Base-by-base conservation (phyloP, 37 sponge, comb jelly and placozoan genomes). In the Cladorhizidae sp. region DNA sequence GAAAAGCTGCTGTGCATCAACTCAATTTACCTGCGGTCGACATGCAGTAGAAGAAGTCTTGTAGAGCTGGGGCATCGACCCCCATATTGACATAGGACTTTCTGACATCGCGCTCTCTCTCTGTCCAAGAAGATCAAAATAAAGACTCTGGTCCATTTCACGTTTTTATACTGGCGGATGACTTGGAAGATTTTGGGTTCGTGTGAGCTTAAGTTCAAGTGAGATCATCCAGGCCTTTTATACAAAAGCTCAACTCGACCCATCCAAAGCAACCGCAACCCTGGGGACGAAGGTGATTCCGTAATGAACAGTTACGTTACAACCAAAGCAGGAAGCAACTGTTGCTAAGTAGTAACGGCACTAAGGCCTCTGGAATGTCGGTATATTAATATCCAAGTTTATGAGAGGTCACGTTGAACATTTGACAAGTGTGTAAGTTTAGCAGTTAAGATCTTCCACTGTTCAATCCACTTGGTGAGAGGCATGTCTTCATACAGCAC, bases 381-480 rank as follows among this genome's bases (percentile, higher is more conserved):
- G n/a, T n/a, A n/a, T n/a, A n/a, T n/a, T n/a, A n/a, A n/a, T n/a
- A n/a, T n/a, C n/a, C n/a, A n/a, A n/a, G n/a, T n/a, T n/a, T n/a
- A n/a, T n/a, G n/a, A n/a, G n/a, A n/a, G n/a, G n/a, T n/a, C n/a
- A n/a, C n/a, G n/a, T n/a, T n/a, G n/a, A n/a, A n/a, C 28, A 26
- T 65, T 25, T 84, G 52, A 39, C 3, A 81, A 56, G 57, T 70
- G 76, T 63, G 75, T 72, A 6, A 81, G 70, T 41, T 86, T 91
- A 49, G 83, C 51, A 5, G 87, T 67, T 20, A 92, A 77, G 6
- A 76, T 62, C 33, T 67, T 80, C 93, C 93, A 92, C 54, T 92
- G 93, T 25, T 84, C 80, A 25, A 80, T 23, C 93, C 93, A 92
- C 77, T 88, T 69, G 20, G 69, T 35, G 0, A 84, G 22, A 39